Evolutionary conservation across 2,797 vertebrate species (phyloP), one percentile per base, ranked within the genome.

Genomic region (Gobionotothen gibberifrons): DNA sequence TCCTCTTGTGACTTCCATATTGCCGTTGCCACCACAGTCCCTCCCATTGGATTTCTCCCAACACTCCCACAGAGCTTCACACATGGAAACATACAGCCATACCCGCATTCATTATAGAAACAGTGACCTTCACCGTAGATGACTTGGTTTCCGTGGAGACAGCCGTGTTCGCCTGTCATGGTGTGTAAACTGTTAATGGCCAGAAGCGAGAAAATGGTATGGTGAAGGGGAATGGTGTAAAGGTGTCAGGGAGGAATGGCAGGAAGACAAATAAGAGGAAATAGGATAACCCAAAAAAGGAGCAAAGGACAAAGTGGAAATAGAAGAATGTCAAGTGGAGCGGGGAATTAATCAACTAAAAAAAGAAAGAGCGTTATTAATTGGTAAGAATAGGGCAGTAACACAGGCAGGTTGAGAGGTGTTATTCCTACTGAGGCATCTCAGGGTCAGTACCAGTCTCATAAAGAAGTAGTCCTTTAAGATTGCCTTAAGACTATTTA

Each of bases 31-130:
- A 65, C 80, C 72, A 59, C 71, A 52, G 54, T 70, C 10, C 9
- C 56, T 86, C 84, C 75, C 81, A 5, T 75, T 7, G 54, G 83
- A 68, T 58, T 67, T 76, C 58, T 55, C 67, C 66, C 63, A 73
- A 73, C 69, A 73, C 56, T 75, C 63, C 49, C 76, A 59, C 62
- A 47, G 73, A 73, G 57, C 47, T 40, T 47, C 63, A 66, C 47
- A 19, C 29, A 52, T 21, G 77, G 52, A 65, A 78, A 85, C 74
- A 78, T 29, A 52, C 22, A 53, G 58, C 49, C 26, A 42, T 10
- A 16, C 42, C 43, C 1, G 22, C 58, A 36, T 57, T 16, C 2
- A 19, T 19, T 15, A 69, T 10, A 47, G 49, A 79, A 44, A 74
- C 46, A 21, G 26, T 32, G 43, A 67, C 66, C 70, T 74, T 79